phyloP scores from a whole-genome alignment of 2,113 vertebrate species.

The Salvelinus sp. region DNA sequence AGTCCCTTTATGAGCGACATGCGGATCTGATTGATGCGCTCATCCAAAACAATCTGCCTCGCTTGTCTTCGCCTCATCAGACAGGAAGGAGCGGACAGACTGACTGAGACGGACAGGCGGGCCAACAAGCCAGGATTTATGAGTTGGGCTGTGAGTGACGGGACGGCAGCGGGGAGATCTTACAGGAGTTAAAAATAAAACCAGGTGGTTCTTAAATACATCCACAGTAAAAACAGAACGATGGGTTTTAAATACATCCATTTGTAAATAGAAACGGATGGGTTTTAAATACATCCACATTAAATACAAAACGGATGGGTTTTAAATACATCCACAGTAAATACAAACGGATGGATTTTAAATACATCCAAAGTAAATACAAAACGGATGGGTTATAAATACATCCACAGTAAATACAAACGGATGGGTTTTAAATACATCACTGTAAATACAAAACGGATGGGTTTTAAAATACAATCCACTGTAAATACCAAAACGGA shows the following conservation, averaged over 20 bases:
- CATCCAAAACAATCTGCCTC: constrained; percentile 46
- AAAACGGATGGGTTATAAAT: no score
- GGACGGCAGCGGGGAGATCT: neutral
- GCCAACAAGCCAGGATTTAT: constrained; percentile 32
- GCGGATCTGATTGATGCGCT: constrained; percentile 51
- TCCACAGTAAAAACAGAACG: neutral
- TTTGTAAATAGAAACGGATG: neutral
- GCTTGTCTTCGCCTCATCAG: constrained; percentile 40
- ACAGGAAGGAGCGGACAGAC: constrained; percentile 18
- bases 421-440: no score
- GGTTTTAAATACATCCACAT: no score
- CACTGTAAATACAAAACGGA: no score
- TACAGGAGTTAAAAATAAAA: neutral
- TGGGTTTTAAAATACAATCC: no score
- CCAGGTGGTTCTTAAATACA: neutral
- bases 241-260: neutral
- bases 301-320: no score
- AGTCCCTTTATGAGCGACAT: constrained; percentile 31
- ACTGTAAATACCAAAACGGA: no score
- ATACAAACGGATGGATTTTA: no score
- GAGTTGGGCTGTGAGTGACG: constrained; percentile 15
- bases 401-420: no score
- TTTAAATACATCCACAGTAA: no score
- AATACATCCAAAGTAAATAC: no score
- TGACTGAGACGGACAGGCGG: constrained; percentile 32